Evolutionary conservation across 2,888 invertebrate genomes (phyloP), one percentile per base, ranked within the genome.

Genomic region (Platycheirus rosarum): DNA sequence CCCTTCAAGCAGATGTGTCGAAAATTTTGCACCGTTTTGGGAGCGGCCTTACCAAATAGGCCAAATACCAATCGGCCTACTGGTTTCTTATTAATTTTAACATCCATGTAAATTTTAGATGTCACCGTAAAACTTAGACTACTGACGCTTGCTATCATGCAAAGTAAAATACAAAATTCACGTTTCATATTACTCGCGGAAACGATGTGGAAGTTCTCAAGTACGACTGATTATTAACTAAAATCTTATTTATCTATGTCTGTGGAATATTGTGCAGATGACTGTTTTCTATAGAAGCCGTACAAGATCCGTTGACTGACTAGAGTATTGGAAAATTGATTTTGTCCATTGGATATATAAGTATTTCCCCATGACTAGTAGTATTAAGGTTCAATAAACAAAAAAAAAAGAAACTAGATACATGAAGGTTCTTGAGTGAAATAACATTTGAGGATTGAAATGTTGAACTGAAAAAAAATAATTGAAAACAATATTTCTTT

Each of bases 1-100:
- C 96, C 96, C 18, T 93, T 92, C 9, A 94, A 92, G 20, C 97
- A 95, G 32, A 98, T 92, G n/a, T 94, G 93, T 85, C 95, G 92
- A 88, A 98, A 98, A 89, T 98, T 98, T 86, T 94, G 93, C 0
- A 95, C 96, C 0, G 98, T 95, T 89, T 94, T 96, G 1, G 98
- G 98, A 0, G 94, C 95, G 60, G 94, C 91, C 84, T 97, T 94
- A 0, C 97, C 97, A 70, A 89, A 89, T n/a, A 98, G 91, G 0
- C 97, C 98, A 85, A 98, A 93, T 0, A 95, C 93, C 69, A 98
- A 94, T 84, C 94, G 92, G 0, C 97, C 98, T 11, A 94, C 89
- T 9, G 92, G 91, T 88, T 95, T 92, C 66, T 93, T 94, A 85
- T 94, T 95, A 86, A 94, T 94, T 87, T 93, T 92, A 7, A 98